Evolutionary conservation across 2,113 vertebrate genomes (phyloP), one percentile per base, ranked within the genome.

Genomic region (Muscicapa adusta): DNA sequence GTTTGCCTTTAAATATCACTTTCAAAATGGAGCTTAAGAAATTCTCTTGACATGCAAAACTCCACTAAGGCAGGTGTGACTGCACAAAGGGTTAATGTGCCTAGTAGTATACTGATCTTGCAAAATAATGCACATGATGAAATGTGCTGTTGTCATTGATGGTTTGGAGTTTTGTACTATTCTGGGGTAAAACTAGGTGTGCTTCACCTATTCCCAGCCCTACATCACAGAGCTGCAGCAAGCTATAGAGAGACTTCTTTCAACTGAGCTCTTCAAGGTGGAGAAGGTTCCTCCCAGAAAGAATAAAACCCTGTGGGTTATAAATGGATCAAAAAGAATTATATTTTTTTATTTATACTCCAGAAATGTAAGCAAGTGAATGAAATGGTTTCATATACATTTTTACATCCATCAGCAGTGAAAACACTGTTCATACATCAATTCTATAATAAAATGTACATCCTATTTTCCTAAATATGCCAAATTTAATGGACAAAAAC

Each of bases 381-480:
- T 98, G 97, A 98, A 98, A 98, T 98, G 97, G 77, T 97, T 98
- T 97, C 97, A 98, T 98, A 98, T 98, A 98, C 98, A 98, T 97
- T 98, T 98, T 98, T 98, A 98, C 98, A 98, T 97, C 98, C 97
- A 98, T 97, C 94, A 98, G 91, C 96, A 98, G 97, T 97, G 98
- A 98, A 96, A 97, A 98, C 97, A 98, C 98, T 98, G 98, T 98
- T 97, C 94, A 97, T 98, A 98, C 98, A 98, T 98, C 96, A 96
- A 96, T 94, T 97, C 97, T 97, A 93, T 97, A 97, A 96, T 95
- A 98, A 98, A 98, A 98, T 97, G 96, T 98, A 98, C 97, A 98
- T 96, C 97, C 74, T 97, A 96, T 91, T 96, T 95, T 88, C 67
- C 90, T 97, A 97, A 94, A 90, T 97, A 96, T 88, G 96, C 92